Evolutionary conservation across 2,113 vertebrate genomes (phyloP), one percentile per base, ranked within the genome.

Genomic region (Rhinoderma darwinii): DNA sequence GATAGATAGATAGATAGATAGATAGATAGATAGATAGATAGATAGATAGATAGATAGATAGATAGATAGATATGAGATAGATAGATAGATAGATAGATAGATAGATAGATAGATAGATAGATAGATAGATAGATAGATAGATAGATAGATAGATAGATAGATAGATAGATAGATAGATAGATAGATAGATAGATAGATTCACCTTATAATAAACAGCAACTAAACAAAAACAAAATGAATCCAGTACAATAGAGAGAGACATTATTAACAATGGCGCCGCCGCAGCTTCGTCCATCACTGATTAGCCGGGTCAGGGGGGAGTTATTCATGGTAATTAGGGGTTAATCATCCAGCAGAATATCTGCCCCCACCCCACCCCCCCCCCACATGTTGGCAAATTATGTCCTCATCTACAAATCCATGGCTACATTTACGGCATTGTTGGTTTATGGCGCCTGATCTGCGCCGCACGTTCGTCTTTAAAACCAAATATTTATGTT

Each of bases 401-500:
- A 73, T 39, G 20, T 25, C 39, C 6, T 12, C 39, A 32, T 8
- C 32, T 37, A 70, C 17, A 22, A 11, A 11, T 43, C 73, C 73
- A 20, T 2, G 10, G 25, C 39, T 27, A 47, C 73, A 47, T 75
- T 47, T 75, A 44, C 14, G 20, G 37, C 9, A 41, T 25, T 15
- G 0, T 3, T 75, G 73, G 39, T 75, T 75, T 75, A 50, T 77
- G 74, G 22, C 41, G 32, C 22, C 35, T 27, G 30, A 32, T 61
- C 35, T n/a, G 32, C 25, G 32, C 51, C 35, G 18, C 35, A 25
- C n/a, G 32, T n/a, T 37, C 25, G 4, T 81, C 7, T 41, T 61
- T 41, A 81, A 14, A 5, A 81, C 54, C 15, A 63, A 18, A 81
- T 61, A 41, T 81, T 81, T 61, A 41, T 81, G 78, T 25, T 27